Percentiles rank a stretch among this genome's conserved stretches.
phyloP scores from a whole-genome alignment of 2,888 invertebrate species.

The Tipula lateralis region DNA sequence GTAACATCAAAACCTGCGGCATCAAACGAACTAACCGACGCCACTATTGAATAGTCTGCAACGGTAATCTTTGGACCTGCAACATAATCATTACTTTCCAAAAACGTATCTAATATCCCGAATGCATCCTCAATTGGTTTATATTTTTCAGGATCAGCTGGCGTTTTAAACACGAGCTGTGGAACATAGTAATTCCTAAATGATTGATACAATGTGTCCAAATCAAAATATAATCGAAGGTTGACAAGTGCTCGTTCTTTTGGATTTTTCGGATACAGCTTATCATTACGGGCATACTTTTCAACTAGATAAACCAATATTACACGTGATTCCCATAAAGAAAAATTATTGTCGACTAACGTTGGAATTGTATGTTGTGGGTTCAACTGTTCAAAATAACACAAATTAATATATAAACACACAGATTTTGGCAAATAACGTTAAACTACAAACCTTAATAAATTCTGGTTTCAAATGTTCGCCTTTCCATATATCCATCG shows the following conservation, averaged over 20 bases:
- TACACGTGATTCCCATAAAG: slow-evolving; percentile 71
- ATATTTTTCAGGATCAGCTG: slow-evolving; percentile 57
- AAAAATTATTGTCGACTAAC: slow-evolving; percentile 68
- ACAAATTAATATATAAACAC: not conserved
- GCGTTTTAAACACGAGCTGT: slow-evolving; percentile 53
- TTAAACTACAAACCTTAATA: slow-evolving; percentile 56
- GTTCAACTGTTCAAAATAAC: not conserved
- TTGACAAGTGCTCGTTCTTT: slow-evolving; percentile 65
- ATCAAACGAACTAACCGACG: slow-evolving; percentile 61
- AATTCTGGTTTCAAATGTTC: slow-evolving; percentile 67
- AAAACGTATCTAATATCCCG: slow-evolving; percentile 58
- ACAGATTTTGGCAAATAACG: no score
- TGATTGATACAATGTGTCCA: slow-evolving; percentile 61
- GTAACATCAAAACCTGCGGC: slow-evolving; percentile 58
- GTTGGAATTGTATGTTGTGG: slow-evolving; percentile 59
- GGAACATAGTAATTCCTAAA: slow-evolving; percentile 61
- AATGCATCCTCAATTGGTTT: slow-evolving; percentile 60
- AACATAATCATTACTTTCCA: slow-evolving; percentile 60
- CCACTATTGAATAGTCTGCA: slow-evolving; percentile 63
- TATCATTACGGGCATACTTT: slow-evolving; percentile 51
- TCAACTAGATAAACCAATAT: slow-evolving; percentile 53
- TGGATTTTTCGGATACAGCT: slow-evolving; percentile 64
- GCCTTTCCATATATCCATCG: slow-evolving; percentile 55
- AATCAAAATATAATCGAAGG: slow-evolving; percentile 67
- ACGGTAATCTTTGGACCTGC: slow-evolving; percentile 63